These are phyloP conservation scores for Drosophila nigricruria DNA, from an alignment of 2,888 invertebrate genomes.

Conservation along the genomic window DNA sequence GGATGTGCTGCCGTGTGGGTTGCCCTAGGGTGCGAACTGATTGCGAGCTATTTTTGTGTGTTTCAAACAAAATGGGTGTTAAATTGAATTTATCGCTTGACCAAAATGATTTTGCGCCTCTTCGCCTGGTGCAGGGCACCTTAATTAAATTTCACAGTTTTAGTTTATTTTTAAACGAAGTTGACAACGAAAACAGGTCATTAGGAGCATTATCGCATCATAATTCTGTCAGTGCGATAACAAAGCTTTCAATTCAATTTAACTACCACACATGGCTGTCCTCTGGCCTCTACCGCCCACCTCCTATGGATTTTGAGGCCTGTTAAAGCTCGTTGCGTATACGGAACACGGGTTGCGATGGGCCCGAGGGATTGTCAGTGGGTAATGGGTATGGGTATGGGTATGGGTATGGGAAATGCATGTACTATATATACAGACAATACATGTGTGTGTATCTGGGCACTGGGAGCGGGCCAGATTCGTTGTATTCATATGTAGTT, in stretches of 20 bases:
- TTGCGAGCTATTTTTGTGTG: constrained; percentile 66
- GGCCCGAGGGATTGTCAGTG: constrained; percentile 10
- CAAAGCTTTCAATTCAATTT: constrained; percentile 76
- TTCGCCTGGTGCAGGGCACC: constrained; percentile 36
- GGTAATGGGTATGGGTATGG: constrained; percentile 27
- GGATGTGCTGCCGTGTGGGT: constrained; percentile 1
- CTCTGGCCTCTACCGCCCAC: not conserved
- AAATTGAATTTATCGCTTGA: constrained; percentile 75
- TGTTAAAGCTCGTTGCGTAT: constrained; percentile 47
- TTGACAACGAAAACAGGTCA: constrained; percentile 80
- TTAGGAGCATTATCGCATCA: constrained; percentile 79
- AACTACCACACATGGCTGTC: constrained; percentile 54
- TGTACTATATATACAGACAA: constrained; percentile 5
- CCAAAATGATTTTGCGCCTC: constrained; percentile 71
- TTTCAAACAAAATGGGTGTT: constrained; percentile 64
- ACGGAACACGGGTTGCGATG: constrained; percentile 20
- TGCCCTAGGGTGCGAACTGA: constrained; percentile 58
- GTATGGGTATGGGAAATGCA: constrained; percentile 43
- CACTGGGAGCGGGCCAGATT: constrained; percentile 51
- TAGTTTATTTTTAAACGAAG: constrained; percentile 78
- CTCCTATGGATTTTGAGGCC: constrained; percentile 49
- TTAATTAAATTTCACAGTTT: constrained; percentile 77
- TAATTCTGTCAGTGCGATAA: constrained; percentile 79
- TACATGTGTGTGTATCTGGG: constrained; percentile 10
- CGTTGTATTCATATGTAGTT: constrained; percentile 66